phyloP scores from a whole-genome alignment of 2,888 invertebrate genomes.

The Litoditis marina region DNA sequence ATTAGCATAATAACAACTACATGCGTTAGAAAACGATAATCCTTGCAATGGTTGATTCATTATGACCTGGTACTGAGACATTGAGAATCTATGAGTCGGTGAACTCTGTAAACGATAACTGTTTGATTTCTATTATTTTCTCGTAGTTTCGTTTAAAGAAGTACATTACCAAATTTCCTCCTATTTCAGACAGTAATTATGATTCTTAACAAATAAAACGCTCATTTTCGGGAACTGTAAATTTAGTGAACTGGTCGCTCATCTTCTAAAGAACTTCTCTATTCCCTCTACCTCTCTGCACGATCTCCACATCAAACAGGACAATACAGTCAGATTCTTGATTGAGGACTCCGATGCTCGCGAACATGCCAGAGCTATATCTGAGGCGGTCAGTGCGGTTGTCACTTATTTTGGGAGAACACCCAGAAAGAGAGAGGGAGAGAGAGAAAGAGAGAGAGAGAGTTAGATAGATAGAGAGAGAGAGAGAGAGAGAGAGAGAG shows the following conservation, averaged over 20 bases:
- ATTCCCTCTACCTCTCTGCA: slow-evolving; percentile 28
- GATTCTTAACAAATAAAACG: no score
- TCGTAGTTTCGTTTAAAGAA: no score
- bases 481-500: slow-evolving; percentile 5
- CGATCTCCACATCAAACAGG: slow-evolving; percentile 41
- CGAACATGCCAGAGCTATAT: slow-evolving; percentile 39
- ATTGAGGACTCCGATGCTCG: slow-evolving; percentile 43
- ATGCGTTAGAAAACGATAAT: no score
- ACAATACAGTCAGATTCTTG: slow-evolving; percentile 46
- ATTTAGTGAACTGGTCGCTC: slow-evolving; percentile 5
- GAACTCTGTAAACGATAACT: no score
- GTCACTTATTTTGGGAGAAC: no score
- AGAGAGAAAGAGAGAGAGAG: not conserved
- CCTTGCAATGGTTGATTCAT: no score
- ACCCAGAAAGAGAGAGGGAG: not conserved
- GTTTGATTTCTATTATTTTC: no score
- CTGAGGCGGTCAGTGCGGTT: slow-evolving; percentile 41
- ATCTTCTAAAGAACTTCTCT: not conserved
- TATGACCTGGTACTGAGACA: no score
- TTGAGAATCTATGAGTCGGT: no score
- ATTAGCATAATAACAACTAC: no score
- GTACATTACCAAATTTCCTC: no score
- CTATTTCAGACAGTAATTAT: no score
- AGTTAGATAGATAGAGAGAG: not conserved
- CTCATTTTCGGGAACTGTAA: not conserved